Evolutionary conservation across 2,888 invertebrate species (phyloP).

Genomic region (Teinopalpus imperialis): DNA sequence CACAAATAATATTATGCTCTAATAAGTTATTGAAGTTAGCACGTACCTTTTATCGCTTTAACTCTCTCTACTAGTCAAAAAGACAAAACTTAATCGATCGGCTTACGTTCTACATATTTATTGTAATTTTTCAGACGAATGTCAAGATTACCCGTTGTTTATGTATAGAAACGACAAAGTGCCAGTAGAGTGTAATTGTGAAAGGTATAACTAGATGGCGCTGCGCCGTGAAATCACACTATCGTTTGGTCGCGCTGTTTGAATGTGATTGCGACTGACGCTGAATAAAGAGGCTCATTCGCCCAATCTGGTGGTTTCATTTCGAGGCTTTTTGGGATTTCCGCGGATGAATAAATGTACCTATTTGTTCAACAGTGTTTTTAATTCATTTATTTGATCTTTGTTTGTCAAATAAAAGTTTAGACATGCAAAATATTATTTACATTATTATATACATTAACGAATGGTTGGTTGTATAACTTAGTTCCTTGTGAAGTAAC

Average conservation of each 20-base stretch:
- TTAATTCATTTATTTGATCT: neutral
- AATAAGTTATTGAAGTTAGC: too few species aligned
- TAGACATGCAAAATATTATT: neutral
- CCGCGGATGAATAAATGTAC: conserved; percentile 3
- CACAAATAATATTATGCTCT: neutral
- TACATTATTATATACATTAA: neutral
- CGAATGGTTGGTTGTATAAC: neutral
- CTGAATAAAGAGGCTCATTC: too few species aligned
- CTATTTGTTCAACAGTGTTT: conserved; percentile 1
- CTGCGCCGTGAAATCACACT: too few species aligned
- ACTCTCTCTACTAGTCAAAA: neutral
- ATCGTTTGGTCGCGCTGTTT: too few species aligned
- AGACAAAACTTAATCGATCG: neutral
- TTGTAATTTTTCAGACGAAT: neutral
- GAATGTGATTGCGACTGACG: too few species aligned
- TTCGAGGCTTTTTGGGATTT: too few species aligned
- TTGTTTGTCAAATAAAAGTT: neutral
- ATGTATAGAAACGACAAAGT: too few species aligned
- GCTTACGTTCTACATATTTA: neutral
- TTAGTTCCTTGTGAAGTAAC: neutral
- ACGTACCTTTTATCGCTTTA: neutral
- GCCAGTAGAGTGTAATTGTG: too few species aligned
- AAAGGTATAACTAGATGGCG: too few species aligned
- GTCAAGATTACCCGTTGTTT: conserved; percentile 26
- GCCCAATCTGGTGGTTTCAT: too few species aligned